Conservation (phyloP, 2,888 invertebrate species). For the Noctua fimbriata region DNA sequence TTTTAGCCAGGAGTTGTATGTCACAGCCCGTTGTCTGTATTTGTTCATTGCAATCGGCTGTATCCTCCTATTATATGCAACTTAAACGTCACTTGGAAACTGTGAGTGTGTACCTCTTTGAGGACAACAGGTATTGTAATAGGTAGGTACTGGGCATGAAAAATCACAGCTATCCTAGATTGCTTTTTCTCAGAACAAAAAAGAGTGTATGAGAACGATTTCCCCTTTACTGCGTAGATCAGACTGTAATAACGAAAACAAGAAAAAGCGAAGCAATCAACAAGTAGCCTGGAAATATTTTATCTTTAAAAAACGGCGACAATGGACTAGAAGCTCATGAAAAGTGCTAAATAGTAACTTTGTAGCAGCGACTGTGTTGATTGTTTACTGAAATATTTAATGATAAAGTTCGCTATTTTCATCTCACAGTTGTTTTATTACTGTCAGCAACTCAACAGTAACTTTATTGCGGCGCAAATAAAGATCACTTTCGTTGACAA, state of each 20-base stretch:
- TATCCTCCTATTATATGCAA: background rate
- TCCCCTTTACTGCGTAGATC: background rate
- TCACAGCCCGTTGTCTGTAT: background rate
- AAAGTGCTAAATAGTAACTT: background rate
- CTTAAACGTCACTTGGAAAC: background rate
- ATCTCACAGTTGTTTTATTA: background rate
- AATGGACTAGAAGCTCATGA: background rate
- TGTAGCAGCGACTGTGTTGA: constrained; percentile 13
- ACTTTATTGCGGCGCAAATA: background rate
- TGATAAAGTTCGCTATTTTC: constrained; percentile 3
- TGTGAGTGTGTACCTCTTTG: background rate
- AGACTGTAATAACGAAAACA: background rate
- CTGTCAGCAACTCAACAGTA: background rate
- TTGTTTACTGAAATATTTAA: constrained; percentile 40
- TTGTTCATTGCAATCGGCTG: background rate
- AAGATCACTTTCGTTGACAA: background rate
- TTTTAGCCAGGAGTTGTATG: background rate
- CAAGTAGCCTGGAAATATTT: background rate
- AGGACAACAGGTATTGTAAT: background rate
- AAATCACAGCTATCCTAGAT: background rate
- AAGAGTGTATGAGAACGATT: background rate
- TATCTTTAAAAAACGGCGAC: background rate
- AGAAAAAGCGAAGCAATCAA: constrained; percentile 16
- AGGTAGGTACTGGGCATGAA: background rate
- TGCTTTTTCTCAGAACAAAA: background rate